These are phyloP conservation scores for Salarias fasciatus DNA, from an alignment of 2,797 vertebrate species.

Conservation along the genomic window DNA sequence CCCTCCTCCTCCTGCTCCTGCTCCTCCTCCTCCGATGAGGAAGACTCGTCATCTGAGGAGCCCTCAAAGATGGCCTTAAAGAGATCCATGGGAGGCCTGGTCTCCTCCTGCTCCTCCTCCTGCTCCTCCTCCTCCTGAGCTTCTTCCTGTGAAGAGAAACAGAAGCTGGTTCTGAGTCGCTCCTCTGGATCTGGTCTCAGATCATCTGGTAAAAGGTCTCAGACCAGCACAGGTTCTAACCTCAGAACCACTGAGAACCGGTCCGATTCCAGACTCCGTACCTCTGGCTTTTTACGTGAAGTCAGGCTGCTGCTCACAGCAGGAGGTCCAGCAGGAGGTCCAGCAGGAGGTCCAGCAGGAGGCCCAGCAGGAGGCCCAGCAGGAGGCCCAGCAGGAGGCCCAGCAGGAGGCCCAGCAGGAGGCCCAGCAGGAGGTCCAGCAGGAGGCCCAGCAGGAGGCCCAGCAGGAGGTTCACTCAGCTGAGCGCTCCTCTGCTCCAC, in stretches of 20 bases:
- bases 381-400: slow-evolving; percentile 77
- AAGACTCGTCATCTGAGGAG: slow-evolving; percentile 92
- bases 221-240: too few species aligned
- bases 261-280: too few species aligned
- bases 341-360: slow-evolving; percentile 77
- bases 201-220: too few species aligned
- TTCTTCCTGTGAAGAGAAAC: slow-evolving; percentile 25
- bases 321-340: too few species aligned
- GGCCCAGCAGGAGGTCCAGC: slow-evolving; percentile 77
- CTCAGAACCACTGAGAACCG: too few species aligned
- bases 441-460: too few species aligned
- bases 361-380: too few species aligned
- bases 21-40: slow-evolving; percentile 82
- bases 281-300: background rate
- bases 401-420: too few species aligned
- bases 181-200: too few species aligned
- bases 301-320: background rate
- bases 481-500: slow-evolving; percentile 79
- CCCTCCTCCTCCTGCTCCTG: slow-evolving; percentile 18
- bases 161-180: too few species aligned
- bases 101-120: slow-evolving; percentile 79
- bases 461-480: slow-evolving; percentile 75
- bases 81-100: slow-evolving; percentile 91
- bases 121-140: slow-evolving; percentile 16
- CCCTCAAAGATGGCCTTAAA: slow-evolving; percentile 95